These are phyloP conservation scores for Pseudopipra pipra DNA, from an alignment of 2,113 vertebrate genomes.

Conservation along the genomic window DNA sequence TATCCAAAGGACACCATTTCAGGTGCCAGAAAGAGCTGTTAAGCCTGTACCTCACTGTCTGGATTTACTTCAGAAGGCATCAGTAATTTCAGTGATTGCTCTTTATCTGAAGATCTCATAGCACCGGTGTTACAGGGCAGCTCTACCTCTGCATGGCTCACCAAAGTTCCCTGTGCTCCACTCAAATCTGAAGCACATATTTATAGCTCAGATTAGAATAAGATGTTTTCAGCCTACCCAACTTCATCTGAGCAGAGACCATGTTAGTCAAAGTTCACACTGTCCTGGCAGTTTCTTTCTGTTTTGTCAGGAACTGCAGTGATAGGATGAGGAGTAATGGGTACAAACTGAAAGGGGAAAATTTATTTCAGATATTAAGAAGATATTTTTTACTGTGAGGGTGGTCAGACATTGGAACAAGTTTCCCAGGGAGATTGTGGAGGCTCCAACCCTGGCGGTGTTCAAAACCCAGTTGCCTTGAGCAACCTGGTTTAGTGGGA, in stretches of 20 bases:
- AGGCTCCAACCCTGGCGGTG: background rate
- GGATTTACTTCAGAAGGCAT: background rate
- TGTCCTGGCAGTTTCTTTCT: background rate
- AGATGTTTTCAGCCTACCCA: background rate
- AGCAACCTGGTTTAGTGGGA: background rate
- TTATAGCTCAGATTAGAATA: background rate
- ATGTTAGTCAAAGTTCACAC: background rate
- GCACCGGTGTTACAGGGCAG: background rate
- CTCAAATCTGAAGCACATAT: background rate
- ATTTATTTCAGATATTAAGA: background rate
- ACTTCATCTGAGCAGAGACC: background rate
- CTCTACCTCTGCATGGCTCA: background rate
- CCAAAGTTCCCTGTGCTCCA: background rate
- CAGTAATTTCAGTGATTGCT: background rate
- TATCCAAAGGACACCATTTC: background rate
- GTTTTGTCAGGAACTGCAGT: background rate
- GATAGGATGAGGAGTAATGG: background rate
- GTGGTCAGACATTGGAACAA: background rate
- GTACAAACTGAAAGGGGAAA: background rate
- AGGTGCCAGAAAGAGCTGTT: background rate
- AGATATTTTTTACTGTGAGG: background rate
- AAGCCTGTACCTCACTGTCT: background rate
- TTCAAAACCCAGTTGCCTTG: background rate
- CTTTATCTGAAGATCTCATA: background rate
- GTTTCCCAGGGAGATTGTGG: background rate